Evolutionary conservation across 2,113 vertebrate species (phyloP).

Genomic region (Heloderma charlesbogerti): DNA sequence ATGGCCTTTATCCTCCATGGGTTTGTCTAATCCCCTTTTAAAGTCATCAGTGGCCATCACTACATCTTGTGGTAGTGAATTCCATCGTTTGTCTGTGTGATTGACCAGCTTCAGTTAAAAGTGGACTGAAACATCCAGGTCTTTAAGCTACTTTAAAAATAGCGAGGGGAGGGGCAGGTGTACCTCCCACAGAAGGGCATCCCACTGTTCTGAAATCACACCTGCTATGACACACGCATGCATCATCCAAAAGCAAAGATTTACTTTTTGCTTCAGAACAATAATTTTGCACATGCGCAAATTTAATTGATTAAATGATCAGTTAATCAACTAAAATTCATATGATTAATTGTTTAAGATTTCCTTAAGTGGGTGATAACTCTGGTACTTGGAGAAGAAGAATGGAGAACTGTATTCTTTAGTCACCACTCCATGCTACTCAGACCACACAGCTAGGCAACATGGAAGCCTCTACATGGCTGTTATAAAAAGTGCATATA

Average conservation of each 20-base stretch:
- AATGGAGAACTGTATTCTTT: not conserved
- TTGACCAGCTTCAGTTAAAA: not conserved
- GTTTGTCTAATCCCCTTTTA: not conserved
- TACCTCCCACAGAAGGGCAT: not conserved
- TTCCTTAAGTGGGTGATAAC: not conserved
- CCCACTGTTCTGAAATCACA: not conserved
- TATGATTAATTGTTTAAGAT: not conserved
- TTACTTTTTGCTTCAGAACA: not conserved
- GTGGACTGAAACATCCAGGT: not conserved
- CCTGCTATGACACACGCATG: not conserved
- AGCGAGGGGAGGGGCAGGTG: not conserved
- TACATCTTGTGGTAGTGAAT: not conserved
- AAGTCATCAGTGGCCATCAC: not conserved
- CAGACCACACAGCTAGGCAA: not conserved
- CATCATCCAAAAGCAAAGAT: not conserved
- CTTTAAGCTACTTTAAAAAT: not conserved
- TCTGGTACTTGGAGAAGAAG: not conserved
- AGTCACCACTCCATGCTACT: not conserved
- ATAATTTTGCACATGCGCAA: not conserved
- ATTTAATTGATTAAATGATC: not conserved
- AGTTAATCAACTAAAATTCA: not conserved
- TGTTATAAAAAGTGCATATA: too few species aligned
- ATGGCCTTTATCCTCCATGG: not conserved
- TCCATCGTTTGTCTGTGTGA: not conserved
- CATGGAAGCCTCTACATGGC: not conserved